These are phyloP conservation scores for Synaphobranchus kaupii DNA, from an alignment of 2,797 vertebrate species.

Conservation along the genomic window DNA sequence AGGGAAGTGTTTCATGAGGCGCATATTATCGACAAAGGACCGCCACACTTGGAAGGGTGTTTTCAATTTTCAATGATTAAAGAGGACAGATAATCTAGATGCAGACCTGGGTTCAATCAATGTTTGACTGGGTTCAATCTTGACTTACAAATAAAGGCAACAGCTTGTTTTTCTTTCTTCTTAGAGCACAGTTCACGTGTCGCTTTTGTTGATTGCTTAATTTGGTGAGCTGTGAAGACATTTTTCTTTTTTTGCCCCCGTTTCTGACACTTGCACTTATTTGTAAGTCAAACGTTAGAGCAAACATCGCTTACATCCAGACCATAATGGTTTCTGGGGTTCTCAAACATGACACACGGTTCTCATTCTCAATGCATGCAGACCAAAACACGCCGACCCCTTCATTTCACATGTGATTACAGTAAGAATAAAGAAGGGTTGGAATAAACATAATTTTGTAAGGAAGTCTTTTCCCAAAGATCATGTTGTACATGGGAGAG, in stretches of 20 bases:
- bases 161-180: not conserved
- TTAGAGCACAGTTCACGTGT: not conserved
- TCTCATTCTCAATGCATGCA: not conserved
- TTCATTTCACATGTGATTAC: not conserved
- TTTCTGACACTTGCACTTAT: not conserved
- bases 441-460: not conserved
- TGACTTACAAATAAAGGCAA: not conserved
- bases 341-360: not conserved
- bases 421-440: not conserved
- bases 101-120: not conserved
- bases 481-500: not conserved
- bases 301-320: not conserved
- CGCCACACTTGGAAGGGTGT: not conserved
- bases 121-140: not conserved
- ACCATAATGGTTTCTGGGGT: not conserved
- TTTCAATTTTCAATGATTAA: not conserved
- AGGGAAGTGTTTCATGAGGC: conserved; percentile 2
- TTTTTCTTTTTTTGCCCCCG: not conserved
- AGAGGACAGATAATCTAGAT: not conserved
- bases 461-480: not conserved
- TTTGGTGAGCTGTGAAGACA: not conserved
- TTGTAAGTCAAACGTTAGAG: not conserved
- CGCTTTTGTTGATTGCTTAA: not conserved
- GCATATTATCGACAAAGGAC: not conserved
- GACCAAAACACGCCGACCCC: not conserved